Percentiles rank a stretch among this genome's conserved stretches.
Evolutionary conservation across 2,797 vertebrate genomes (phyloP).

Genomic region (Sitta carolinensis): DNA sequence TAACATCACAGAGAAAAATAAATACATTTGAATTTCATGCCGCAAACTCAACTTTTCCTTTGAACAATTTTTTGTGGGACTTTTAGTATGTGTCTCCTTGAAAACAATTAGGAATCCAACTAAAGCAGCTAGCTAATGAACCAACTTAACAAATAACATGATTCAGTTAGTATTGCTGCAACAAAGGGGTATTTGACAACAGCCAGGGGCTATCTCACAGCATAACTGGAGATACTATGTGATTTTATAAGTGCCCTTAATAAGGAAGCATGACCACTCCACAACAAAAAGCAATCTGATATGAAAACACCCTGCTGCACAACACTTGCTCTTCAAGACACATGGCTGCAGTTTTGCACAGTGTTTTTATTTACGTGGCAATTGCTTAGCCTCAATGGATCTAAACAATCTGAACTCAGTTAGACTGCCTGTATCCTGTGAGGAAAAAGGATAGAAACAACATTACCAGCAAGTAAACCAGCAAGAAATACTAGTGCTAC

Average conservation of each 20-base stretch:
- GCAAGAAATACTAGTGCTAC: neutral
- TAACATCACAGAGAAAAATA: neutral
- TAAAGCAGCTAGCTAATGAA: neutral
- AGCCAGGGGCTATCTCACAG: neutral
- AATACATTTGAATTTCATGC: neutral
- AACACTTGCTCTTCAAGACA: neutral
- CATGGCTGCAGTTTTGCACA: neutral
- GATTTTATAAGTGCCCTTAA: neutral
- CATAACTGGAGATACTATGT: neutral
- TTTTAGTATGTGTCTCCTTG: neutral
- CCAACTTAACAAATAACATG: neutral
- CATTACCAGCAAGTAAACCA: neutral
- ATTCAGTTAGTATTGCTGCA: neutral
- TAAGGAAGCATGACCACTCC: neutral
- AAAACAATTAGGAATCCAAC: neutral
- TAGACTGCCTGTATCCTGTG: neutral
- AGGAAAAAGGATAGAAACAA: neutral
- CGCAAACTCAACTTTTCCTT: neutral
- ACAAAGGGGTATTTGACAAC: neutral
- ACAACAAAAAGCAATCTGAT: neutral
- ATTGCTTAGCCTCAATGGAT: neutral
- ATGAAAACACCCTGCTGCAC: neutral
- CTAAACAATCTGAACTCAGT: neutral
- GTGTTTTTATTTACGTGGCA: neutral
- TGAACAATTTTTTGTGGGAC: neutral